Percentiles rank a stretch among this genome's conserved stretches.
Conservation (phyloP, 2,888 invertebrate genomes). For the Petrolisthes cinctipes region DNA sequence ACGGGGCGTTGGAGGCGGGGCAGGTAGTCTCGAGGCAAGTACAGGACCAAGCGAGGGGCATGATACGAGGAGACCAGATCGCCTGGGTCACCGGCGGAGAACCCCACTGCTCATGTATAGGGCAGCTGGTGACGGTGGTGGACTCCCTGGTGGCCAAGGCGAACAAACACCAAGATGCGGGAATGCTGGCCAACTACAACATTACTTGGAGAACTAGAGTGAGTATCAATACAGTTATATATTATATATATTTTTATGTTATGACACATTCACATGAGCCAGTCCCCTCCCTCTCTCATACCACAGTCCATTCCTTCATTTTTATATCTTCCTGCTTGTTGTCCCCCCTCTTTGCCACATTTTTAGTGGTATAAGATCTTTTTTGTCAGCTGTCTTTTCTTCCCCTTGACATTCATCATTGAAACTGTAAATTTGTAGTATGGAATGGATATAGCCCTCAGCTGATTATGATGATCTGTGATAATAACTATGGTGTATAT, state of each 20-base stretch:
- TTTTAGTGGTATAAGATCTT: background rate
- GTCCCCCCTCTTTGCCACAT: background rate
- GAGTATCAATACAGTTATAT: constrained; percentile 68
- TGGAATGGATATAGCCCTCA: no score
- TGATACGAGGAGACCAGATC: constrained; percentile 91
- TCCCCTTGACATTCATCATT: no score
- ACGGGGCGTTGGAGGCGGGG: constrained; percentile 79
- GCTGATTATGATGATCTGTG: no score
- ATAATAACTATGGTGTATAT: no score
- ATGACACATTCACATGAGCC: background rate
- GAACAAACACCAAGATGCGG: constrained; percentile 84
- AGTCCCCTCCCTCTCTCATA: background rate
- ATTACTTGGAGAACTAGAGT: constrained; percentile 94
- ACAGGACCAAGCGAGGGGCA: constrained; percentile 70
- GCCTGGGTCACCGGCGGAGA: constrained; percentile 93
- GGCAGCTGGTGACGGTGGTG: constrained; percentile 77
- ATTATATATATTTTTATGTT: background rate
- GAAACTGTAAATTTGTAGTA: no score
- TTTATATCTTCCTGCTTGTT: background rate
- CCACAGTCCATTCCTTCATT: background rate
- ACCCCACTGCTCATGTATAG: constrained; percentile 82
- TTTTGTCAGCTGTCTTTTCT: no score
- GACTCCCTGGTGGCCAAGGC: constrained; percentile 83
- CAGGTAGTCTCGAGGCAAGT: constrained; percentile 77
- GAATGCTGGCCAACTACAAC: constrained; percentile 86